Evolutionary conservation across 2,113 vertebrate species (phyloP).

Genomic region (Oxyura jamaicensis): DNA sequence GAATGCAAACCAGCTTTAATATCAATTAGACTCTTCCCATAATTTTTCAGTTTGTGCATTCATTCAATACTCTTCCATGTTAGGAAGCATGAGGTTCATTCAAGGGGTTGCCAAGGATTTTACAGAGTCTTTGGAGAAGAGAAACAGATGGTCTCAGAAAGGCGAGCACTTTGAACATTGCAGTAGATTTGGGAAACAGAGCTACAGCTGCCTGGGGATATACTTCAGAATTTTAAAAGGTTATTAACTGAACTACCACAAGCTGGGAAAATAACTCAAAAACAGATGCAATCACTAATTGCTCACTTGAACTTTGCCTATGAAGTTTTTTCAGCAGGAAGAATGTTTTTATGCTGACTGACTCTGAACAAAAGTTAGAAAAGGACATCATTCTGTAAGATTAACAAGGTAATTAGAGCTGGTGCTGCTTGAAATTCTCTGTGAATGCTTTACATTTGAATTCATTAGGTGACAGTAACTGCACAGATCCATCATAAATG

Average conservation of each 20-base stretch:
- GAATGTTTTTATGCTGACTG: conserved; percentile 55
- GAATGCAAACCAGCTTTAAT: not conserved
- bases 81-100: not conserved
- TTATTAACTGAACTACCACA: conserved; percentile 67
- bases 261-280: conserved; percentile 60
- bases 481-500: not conserved
- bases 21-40: not conserved
- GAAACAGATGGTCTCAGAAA: conserved; percentile 58
- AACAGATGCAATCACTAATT: conserved; percentile 69
- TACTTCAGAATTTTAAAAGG: conserved; percentile 49
- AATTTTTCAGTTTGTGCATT: not conserved
- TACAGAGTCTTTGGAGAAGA: conserved; percentile 15
- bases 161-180: not conserved
- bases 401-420: conserved; percentile 43
- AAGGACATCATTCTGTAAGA: conserved; percentile 41
- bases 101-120: conserved; percentile 41
- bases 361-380: conserved; percentile 44
- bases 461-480: conserved; percentile 14
- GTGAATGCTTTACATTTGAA: not conserved
- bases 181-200: conserved; percentile 37
- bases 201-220: conserved; percentile 46
- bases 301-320: conserved; percentile 69
- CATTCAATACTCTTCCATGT: not conserved
- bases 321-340: conserved; percentile 54
- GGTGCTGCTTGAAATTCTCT: not conserved